Percentiles rank a stretch among this genome's conserved stretches.
Evolutionary conservation across 1,140 invertebrate species (phyloP).

Genomic region (Galleria mellonella): DNA sequence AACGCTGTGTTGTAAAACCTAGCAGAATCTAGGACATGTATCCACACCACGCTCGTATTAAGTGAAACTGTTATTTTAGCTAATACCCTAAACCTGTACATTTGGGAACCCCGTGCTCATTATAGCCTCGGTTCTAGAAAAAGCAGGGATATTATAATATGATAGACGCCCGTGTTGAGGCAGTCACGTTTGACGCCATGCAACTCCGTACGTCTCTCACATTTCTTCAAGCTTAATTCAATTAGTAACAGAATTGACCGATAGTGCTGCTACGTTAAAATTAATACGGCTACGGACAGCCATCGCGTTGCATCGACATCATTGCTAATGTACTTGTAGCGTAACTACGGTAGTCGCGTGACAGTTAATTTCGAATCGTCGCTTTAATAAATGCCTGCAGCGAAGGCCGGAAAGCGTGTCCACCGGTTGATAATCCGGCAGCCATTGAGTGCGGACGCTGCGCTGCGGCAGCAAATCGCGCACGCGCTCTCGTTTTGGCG

Average conservation of each 20-base stretch:
- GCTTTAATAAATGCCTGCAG: constrained; percentile 27
- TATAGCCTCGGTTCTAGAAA: constrained; percentile 66
- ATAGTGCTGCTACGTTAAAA: constrained; percentile 3
- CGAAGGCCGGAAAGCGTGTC: constrained; percentile 46
- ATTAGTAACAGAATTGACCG: constrained; percentile 6
- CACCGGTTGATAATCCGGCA: constrained; percentile 49
- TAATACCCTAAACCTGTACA: constrained; percentile 43
- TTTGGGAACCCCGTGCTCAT: constrained; percentile 60
- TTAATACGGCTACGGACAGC: too few species aligned
- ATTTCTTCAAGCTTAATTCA: constrained; percentile 14
- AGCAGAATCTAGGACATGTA: constrained; percentile 34
- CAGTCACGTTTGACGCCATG: constrained; percentile 61
- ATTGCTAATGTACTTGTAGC: constrained; percentile 10
- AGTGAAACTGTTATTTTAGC: constrained; percentile 4
- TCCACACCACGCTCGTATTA: constrained; percentile 14
- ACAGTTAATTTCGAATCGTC: constrained; percentile 34
- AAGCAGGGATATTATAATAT: constrained; percentile 63
- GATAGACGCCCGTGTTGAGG: constrained; percentile 69
- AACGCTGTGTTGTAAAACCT: constrained; percentile 30
- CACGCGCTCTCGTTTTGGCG: constrained; percentile 69
- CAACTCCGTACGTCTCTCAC: constrained; percentile 70
- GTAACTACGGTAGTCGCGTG: constrained; percentile 19
- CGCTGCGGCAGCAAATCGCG: constrained; percentile 61
- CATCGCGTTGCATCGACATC: neutral
- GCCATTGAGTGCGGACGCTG: constrained; percentile 68